These are phyloP conservation scores for Lagorchestes hirsutus DNA, from an alignment of 2,797 vertebrate genomes.

Conservation along the genomic window DNA sequence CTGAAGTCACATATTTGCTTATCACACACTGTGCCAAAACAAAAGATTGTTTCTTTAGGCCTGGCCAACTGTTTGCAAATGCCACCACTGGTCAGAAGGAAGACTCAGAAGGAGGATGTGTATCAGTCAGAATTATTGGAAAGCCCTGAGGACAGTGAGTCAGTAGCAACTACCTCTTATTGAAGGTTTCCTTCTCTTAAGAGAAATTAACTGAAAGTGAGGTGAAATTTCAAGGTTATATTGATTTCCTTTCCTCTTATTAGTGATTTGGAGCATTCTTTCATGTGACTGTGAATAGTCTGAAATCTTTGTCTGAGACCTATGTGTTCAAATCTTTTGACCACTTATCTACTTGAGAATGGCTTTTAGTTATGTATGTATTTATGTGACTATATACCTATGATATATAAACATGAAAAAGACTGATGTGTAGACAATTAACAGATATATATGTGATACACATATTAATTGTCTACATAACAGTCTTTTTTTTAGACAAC, in stretches of 20 bases:
- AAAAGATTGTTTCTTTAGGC: background rate
- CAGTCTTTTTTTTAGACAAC: background rate
- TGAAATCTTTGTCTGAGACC: background rate
- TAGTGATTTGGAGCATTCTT: background rate
- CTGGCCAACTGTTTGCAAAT: background rate
- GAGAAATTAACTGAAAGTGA: background rate
- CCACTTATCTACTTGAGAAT: background rate
- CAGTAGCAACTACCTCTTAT: background rate
- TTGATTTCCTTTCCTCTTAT: background rate
- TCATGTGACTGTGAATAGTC: background rate
- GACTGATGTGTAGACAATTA: background rate
- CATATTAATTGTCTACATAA: background rate
- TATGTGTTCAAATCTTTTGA: background rate
- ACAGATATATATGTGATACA: background rate
- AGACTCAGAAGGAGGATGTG: background rate
- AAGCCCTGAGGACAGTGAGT: background rate
- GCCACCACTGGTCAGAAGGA: background rate
- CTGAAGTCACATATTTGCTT: background rate
- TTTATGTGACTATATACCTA: background rate
- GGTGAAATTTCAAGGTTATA: background rate
- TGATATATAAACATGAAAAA: background rate
- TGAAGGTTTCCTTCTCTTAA: background rate
- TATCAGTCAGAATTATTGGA: background rate
- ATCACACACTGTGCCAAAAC: background rate
- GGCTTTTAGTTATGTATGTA: background rate